Conservation (phyloP, 2,888 invertebrate species). For the Drosophila dives region DNA sequence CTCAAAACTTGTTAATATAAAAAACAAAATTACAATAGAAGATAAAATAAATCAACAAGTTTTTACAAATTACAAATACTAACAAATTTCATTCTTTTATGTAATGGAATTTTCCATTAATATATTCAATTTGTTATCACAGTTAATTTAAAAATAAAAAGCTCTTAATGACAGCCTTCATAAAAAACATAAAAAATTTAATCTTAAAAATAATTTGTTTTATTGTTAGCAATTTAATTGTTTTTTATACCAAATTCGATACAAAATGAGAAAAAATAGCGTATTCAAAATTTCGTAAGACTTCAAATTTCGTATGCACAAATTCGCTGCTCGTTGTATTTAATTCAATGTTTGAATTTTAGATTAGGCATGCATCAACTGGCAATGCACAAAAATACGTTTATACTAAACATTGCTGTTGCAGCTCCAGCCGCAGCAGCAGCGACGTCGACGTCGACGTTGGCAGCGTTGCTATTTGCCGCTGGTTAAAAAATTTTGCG, state of each 20-base stretch:
- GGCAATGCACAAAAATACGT: slow-evolving; percentile 47
- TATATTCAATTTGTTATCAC: not conserved
- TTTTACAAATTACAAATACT: not conserved
- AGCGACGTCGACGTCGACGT: slow-evolving; percentile 3
- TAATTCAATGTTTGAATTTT: slow-evolving; percentile 58
- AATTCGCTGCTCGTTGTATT: slow-evolving; percentile 39
- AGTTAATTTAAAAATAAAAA: not conserved
- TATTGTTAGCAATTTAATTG: not conserved
- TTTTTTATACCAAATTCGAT: not conserved
- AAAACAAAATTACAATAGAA: not conserved
- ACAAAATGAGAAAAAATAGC: slow-evolving; percentile 11
- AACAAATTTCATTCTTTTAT: not conserved
- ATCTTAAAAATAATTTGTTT: not conserved
- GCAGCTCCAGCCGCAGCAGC: slow-evolving; percentile 15
- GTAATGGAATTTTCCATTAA: not conserved
- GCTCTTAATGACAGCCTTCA: not conserved
- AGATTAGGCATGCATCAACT: slow-evolving; percentile 63
- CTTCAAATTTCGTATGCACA: slow-evolving; percentile 7
- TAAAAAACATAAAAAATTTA: too few species aligned
- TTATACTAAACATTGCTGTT: slow-evolving; percentile 33
- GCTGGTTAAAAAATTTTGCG: slow-evolving; percentile 77
- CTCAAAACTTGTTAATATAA: not conserved
- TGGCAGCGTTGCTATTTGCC: slow-evolving; percentile 54
- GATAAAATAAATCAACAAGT: not conserved
- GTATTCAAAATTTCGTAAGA: slow-evolving; percentile 31